These are phyloP conservation scores for Antitype chi DNA, from an alignment of 2,888 invertebrate species.

Conservation along the genomic window DNA sequence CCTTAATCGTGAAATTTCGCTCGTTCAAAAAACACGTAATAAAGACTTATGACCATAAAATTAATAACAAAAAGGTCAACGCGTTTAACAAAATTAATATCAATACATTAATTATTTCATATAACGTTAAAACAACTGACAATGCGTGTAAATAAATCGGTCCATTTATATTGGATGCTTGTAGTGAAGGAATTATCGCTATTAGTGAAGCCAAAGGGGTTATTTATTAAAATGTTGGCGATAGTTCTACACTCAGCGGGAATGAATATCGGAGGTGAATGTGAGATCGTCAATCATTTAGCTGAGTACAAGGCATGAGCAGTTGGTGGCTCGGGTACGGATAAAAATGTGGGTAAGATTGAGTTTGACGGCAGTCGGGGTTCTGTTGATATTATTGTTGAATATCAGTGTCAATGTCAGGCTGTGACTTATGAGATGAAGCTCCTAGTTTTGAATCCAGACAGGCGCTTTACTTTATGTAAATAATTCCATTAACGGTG, in stretches of 20 bases:
- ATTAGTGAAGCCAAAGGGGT: constrained; percentile 76
- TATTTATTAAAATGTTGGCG: constrained; percentile 80
- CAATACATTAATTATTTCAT: constrained; percentile 47
- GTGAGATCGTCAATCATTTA: constrained; percentile 79
- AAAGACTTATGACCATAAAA: constrained; percentile 63
- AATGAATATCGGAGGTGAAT: constrained; percentile 67
- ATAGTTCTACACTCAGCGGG: constrained; percentile 76
- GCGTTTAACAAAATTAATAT: constrained; percentile 59
- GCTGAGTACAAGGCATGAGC: constrained; percentile 56
- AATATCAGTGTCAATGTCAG: too few relatives aligned
- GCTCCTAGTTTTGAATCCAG: too few relatives aligned
- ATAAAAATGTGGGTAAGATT: constrained; percentile 37
- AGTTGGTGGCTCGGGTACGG: constrained; percentile 57
- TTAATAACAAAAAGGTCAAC: constrained; percentile 58
- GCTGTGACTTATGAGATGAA: too few relatives aligned
- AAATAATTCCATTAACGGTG: too few relatives aligned
- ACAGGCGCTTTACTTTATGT: too few relatives aligned
- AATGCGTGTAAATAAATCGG: constrained; percentile 72
- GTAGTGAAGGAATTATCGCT: constrained; percentile 85
- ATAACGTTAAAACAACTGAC: constrained; percentile 68
- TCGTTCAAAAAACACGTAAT: constrained; percentile 59
- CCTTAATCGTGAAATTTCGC: constrained; percentile 51
- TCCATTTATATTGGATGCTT: constrained; percentile 71
- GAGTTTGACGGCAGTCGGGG: constrained; percentile 15
- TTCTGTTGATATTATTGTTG: constrained; percentile 33